Conservation (phyloP, 2,113 vertebrate genomes). For the Burhinus oedicnemus region DNA sequence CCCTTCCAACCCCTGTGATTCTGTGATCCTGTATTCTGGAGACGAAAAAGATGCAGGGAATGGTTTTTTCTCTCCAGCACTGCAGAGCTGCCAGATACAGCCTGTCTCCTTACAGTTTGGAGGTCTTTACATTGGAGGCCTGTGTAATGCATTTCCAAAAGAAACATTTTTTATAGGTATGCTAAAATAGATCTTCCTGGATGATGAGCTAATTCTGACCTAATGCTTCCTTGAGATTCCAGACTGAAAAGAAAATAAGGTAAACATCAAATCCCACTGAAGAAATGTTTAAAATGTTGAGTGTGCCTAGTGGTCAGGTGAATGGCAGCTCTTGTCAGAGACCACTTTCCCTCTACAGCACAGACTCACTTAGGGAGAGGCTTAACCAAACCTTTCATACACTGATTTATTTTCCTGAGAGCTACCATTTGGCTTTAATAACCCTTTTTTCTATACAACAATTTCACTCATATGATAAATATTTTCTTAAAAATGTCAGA, state of each 20-base stretch:
- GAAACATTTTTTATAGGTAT: neutral
- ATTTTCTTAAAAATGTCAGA: neutral
- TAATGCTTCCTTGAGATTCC: neutral
- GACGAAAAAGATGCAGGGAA: neutral
- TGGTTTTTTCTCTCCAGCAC: neutral
- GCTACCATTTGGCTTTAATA: neutral
- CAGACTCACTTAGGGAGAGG: neutral
- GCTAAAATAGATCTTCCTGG: neutral
- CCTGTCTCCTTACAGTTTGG: neutral
- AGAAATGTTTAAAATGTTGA: neutral
- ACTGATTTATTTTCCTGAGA: neutral
- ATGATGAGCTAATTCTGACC: neutral
- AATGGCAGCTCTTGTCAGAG: neutral
- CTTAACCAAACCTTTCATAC: neutral
- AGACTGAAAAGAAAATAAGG: neutral
- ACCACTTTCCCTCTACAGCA: neutral
- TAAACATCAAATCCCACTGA: neutral
- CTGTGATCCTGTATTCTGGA: neutral
- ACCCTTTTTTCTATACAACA: rapidly evolving
- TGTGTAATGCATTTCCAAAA: neutral
- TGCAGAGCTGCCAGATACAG: neutral
- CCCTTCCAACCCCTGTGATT: too few species aligned
- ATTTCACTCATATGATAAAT: neutral
- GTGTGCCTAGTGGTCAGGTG: neutral
- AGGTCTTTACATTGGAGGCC: neutral